A percentile compares a stretch with the other conserved stretches of the same genome.
These are phyloP conservation scores for Caenorhabditis sp. DNA, from an alignment of 2,888 invertebrate genomes.

Conservation along the genomic window DNA sequence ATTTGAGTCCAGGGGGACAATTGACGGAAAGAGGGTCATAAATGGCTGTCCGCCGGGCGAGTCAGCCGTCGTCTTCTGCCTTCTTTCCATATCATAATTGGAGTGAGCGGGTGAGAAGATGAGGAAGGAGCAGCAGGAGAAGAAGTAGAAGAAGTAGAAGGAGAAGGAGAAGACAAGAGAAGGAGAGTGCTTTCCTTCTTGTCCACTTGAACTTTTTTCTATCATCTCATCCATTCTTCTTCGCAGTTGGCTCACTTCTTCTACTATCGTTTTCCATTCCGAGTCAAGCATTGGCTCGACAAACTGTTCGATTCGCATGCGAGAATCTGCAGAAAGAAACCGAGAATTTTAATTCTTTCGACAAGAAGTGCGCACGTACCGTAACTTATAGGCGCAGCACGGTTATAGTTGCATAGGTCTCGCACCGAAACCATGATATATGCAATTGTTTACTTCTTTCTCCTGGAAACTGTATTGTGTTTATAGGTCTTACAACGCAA, in stretches of 20 bases:
- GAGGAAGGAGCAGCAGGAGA: constrained; percentile 4
- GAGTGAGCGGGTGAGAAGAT: constrained; percentile 20
- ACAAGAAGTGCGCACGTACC: no score
- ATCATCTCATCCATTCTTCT: constrained; percentile 21
- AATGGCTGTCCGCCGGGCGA: neutral
- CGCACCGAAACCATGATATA: no score
- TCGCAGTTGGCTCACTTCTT: no score
- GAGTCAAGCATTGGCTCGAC: neutral
- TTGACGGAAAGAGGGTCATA: constrained; percentile 10
- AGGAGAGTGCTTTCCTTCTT: constrained; percentile 19
- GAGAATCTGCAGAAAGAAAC: no score
- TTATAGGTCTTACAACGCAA: no score
- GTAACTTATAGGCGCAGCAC: no score
- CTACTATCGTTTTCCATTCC: constrained; percentile 1
- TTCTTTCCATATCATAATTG: constrained; percentile 36
- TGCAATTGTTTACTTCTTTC: no score
- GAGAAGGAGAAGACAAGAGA: neutral
- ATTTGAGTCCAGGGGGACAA: constrained; percentile 1
- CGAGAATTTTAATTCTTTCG: no score
- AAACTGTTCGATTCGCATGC: neutral
- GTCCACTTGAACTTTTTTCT: constrained; percentile 42
- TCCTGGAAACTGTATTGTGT: no score
- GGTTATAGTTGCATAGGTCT: no score
- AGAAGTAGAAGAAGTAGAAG: no score
- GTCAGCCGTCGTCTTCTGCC: neutral